Conservation (phyloP, 2,888 invertebrate genomes). For the Carcina quercana region DNA sequence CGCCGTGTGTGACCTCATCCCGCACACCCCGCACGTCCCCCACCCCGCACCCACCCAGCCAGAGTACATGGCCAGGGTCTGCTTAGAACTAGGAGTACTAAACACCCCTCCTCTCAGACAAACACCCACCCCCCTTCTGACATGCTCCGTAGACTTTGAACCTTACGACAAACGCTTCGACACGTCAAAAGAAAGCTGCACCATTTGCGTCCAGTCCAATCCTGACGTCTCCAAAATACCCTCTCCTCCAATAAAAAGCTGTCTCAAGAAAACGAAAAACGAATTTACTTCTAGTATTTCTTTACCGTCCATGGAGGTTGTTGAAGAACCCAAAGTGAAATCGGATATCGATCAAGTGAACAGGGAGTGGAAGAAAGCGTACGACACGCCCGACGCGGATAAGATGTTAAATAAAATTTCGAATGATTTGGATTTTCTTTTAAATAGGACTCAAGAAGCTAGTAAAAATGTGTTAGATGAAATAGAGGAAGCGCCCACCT, state of each 20-base stretch:
- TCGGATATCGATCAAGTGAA: constrained; percentile 55
- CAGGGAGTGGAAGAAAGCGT: constrained; percentile 51
- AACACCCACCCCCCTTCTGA: constrained; percentile 35
- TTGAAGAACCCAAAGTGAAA: constrained; percentile 33
- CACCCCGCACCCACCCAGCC: constrained; percentile 21
- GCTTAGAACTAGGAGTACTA: constrained; percentile 69
- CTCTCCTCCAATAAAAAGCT: constrained; percentile 61
- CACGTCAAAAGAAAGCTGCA: constrained; percentile 50
- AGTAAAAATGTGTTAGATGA: constrained; percentile 36
- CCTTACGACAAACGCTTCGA: constrained; percentile 46
- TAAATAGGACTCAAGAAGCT: constrained; percentile 76
- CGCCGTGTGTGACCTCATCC: constrained; percentile 60
- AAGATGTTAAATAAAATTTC: constrained; percentile 87
- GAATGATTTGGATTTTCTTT: constrained; percentile 86
- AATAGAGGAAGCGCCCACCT: constrained; percentile 59
- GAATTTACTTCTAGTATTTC: constrained; percentile 47
- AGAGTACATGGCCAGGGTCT: constrained; percentile 62
- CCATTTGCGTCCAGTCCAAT: constrained; percentile 54
- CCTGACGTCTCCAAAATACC: constrained; percentile 54
- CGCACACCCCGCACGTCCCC: constrained; percentile 21
- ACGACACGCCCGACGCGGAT: constrained; percentile 58
- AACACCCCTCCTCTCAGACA: constrained; percentile 25
- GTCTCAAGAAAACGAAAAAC: constrained; percentile 51
- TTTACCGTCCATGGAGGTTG: constrained; percentile 47
- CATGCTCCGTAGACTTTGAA: constrained; percentile 51